phyloP scores from a whole-genome alignment of 1,140 invertebrate species.

The Diabrotica virgifera region DNA sequence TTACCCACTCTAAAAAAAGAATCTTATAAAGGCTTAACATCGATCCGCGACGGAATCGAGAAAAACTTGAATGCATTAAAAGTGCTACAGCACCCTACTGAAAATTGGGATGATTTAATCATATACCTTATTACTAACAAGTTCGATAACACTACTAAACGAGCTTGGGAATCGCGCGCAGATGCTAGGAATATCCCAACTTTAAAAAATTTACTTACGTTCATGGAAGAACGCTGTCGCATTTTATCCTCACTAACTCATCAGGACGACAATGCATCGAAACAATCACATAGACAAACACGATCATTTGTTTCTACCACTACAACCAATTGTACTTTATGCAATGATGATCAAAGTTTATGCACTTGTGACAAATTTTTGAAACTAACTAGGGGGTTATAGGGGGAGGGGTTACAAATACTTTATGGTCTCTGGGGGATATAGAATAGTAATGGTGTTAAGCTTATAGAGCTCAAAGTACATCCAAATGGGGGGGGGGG shows the following conservation, averaged over 20 bases:
- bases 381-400: too few relatives aligned
- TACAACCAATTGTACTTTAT: slow-evolving; percentile 12
- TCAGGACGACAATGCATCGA: background rate
- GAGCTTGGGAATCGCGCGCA: slow-evolving; percentile 30
- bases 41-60: slow-evolving; percentile 16
- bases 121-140: too few relatives aligned
- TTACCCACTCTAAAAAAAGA: slow-evolving; percentile 20
- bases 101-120: slow-evolving; percentile 25
- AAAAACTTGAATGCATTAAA: slow-evolving; percentile 24
- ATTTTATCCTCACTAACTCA: slow-evolving; percentile 9
- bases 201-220: slow-evolving; percentile 17
- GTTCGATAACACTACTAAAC: slow-evolving; percentile 21
- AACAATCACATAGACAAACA: too few relatives aligned
- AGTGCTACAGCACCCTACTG: slow-evolving; percentile 16
- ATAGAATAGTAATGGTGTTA: too few relatives aligned
- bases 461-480: too few relatives aligned
- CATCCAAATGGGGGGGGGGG: too few relatives aligned
- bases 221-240: slow-evolving; percentile 15
- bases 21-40: slow-evolving; percentile 14
- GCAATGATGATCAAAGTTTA: slow-evolving; percentile 10
- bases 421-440: too few relatives aligned
- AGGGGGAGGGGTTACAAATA: too few relatives aligned
- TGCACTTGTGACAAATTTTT: slow-evolving; percentile 16
- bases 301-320: slow-evolving; percentile 6
- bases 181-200: slow-evolving; percentile 14